Evolutionary conservation across 1,140 invertebrate species (phyloP).

Genomic region (Caenorhabditis briggsae): DNA sequence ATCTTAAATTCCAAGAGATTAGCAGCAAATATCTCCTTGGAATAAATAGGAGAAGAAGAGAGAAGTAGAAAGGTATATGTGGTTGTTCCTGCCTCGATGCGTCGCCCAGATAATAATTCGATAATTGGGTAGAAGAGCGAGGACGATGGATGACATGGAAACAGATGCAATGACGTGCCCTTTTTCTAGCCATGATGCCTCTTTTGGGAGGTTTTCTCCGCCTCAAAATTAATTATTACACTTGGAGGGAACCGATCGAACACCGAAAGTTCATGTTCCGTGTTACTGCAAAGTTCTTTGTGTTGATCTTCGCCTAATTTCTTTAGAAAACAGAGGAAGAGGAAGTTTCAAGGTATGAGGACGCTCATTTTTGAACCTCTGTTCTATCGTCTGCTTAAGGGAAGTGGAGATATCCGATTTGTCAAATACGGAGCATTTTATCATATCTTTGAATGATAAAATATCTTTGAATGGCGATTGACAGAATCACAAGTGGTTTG

Average conservation of each 20-base stretch:
- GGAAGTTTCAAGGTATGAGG: background rate
- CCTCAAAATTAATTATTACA: conserved; percentile 13
- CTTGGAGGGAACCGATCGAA: conserved; percentile 47
- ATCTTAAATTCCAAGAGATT: background rate
- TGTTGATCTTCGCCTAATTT: conserved; percentile 24
- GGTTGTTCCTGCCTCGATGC: conserved; percentile 51
- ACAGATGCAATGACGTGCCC: conserved; percentile 22
- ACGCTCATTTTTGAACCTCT: background rate
- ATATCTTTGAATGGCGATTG: no score
- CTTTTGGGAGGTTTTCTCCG: background rate
- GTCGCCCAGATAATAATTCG: conserved; percentile 55
- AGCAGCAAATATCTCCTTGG: background rate
- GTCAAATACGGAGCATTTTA: no score
- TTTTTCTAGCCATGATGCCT: conserved; percentile 12
- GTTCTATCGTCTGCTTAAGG: no score
- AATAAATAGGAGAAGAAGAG: background rate
- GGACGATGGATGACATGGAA: conserved; percentile 45
- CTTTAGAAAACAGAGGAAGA: background rate
- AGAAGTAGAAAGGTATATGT: conserved; percentile 8
- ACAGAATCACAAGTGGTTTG: no score
- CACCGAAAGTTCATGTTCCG: conserved; percentile 1
- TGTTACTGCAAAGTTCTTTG: background rate
- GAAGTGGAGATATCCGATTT: no score
- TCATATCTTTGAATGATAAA: no score
- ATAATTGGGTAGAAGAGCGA: conserved; percentile 41